Evolutionary conservation across 2,113 vertebrate genomes (phyloP).

Genomic region (Pedetes capensis): DNA sequence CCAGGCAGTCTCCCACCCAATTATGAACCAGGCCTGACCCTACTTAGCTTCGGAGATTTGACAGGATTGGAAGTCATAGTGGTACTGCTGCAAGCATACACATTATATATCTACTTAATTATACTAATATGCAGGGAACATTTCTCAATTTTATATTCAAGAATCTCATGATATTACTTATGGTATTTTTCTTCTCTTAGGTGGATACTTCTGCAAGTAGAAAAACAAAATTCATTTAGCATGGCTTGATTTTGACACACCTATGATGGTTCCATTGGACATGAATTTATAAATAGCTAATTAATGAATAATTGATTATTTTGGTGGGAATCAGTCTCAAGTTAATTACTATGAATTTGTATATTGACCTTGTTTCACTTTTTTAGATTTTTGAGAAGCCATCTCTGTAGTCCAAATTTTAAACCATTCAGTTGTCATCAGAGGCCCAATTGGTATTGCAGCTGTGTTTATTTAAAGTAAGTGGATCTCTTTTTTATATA

Average conservation of each 20-base stretch:
- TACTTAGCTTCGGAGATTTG: too few species aligned
- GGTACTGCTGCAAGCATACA: too few species aligned
- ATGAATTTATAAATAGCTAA: neutral
- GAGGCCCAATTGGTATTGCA: neutral
- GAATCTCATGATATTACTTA: neutral
- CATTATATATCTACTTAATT: neutral
- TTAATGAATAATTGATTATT: neutral
- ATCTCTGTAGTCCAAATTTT: neutral
- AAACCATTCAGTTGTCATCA: neutral
- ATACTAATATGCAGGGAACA: neutral
- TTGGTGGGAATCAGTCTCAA: too few species aligned
- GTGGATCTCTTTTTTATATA: neutral
- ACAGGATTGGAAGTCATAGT: too few species aligned
- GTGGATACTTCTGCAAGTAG: neutral
- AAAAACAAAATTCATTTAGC: neutral
- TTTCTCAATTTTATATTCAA: neutral
- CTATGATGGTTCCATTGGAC: neutral
- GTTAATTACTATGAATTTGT: neutral
- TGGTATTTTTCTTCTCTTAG: neutral
- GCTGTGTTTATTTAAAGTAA: neutral
- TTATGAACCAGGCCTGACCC: too few species aligned
- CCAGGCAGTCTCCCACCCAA: too few species aligned
- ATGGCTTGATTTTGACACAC: neutral
- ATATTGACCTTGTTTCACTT: neutral
- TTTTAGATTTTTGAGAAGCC: neutral